phyloP scores from a whole-genome alignment of 2,888 invertebrate species.

The Sphaerophoria rueppellii region DNA sequence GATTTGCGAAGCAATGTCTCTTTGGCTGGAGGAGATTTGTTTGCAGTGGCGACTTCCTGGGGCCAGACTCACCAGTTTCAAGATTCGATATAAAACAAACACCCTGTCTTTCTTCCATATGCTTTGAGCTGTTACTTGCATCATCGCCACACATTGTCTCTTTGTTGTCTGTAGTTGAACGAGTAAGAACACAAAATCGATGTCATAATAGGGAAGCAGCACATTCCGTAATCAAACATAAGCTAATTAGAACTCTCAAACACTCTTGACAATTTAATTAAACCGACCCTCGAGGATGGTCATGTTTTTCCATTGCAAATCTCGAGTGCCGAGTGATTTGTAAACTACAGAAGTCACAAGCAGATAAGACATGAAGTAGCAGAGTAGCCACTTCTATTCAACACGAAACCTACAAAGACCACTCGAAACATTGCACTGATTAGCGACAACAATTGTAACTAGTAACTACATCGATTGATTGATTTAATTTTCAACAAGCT shows the following conservation, averaged over 20 bases:
- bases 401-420: constrained; percentile 45
- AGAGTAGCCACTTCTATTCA: constrained; percentile 64
- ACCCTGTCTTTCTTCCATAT: constrained; percentile 35
- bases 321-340: constrained; percentile 67
- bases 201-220: constrained; percentile 27
- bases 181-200: background rate
- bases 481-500: constrained; percentile 35
- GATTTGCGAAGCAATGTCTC: too few relatives aligned
- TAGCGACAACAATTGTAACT: constrained; percentile 31
- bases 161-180: constrained; percentile 24
- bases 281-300: constrained; percentile 52
- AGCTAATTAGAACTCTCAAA: constrained; percentile 55
- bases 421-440: constrained; percentile 59
- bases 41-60: constrained; percentile 72
- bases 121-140: constrained; percentile 28
- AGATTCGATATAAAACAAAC: constrained; percentile 22
- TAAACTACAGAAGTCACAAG: constrained; percentile 71
- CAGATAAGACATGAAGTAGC: constrained; percentile 69
- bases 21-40: constrained; percentile 14
- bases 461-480: constrained; percentile 27
- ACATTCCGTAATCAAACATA: constrained; percentile 50
- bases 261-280: constrained; percentile 72
- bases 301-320: constrained; percentile 52
- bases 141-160: constrained; percentile 7
- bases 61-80: constrained; percentile 33